phyloP scores from a whole-genome alignment of 2,888 invertebrate species.

The Cheilosia soror region DNA sequence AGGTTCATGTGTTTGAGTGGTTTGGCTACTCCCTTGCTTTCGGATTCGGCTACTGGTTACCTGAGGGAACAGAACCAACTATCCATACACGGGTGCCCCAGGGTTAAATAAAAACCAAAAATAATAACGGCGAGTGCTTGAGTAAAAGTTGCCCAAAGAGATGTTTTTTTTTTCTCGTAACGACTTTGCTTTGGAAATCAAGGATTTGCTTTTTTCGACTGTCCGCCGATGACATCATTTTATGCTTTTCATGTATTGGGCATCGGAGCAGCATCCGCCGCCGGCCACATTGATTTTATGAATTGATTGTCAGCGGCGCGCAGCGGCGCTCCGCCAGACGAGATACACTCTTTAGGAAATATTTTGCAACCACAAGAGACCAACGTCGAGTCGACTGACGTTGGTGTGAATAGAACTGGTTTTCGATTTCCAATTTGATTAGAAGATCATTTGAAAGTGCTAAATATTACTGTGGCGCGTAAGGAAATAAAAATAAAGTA shows the following conservation, averaged over 20 bases:
- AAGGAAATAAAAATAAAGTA: slow-evolving; percentile 36
- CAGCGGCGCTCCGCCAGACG: background rate
- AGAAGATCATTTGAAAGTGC: slow-evolving; percentile 65
- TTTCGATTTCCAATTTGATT: slow-evolving; percentile 54
- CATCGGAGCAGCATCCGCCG: slow-evolving; percentile 39
- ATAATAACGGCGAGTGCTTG: slow-evolving; percentile 11
- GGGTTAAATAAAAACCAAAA: slow-evolving; percentile 28
- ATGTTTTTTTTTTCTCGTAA: slow-evolving; percentile 26
- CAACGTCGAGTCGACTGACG: slow-evolving; percentile 15
- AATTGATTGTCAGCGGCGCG: slow-evolving; percentile 43
- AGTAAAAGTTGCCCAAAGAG: slow-evolving; percentile 68
- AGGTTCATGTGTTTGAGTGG: slow-evolving; percentile 64
- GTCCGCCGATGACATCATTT: slow-evolving; percentile 64
- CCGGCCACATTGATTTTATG: slow-evolving; percentile 48
- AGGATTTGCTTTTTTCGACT: slow-evolving; percentile 33
- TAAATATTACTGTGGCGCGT: slow-evolving; percentile 45
- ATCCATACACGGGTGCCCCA: slow-evolving; percentile 45
- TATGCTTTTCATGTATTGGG: slow-evolving; percentile 25
- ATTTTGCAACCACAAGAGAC: slow-evolving; percentile 33
- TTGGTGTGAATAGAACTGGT: slow-evolving; percentile 65
- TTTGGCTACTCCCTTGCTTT: slow-evolving; percentile 62
- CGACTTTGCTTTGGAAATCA: slow-evolving; percentile 14
- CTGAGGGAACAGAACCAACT: slow-evolving; percentile 39
- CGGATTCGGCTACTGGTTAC: slow-evolving; percentile 65
- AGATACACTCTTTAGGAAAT: slow-evolving; percentile 46